A percentile compares a stretch with the other conserved stretches of the same genome.
phyloP scores from a whole-genome alignment of 2,888 invertebrate species.

The Philaethria dido region DNA sequence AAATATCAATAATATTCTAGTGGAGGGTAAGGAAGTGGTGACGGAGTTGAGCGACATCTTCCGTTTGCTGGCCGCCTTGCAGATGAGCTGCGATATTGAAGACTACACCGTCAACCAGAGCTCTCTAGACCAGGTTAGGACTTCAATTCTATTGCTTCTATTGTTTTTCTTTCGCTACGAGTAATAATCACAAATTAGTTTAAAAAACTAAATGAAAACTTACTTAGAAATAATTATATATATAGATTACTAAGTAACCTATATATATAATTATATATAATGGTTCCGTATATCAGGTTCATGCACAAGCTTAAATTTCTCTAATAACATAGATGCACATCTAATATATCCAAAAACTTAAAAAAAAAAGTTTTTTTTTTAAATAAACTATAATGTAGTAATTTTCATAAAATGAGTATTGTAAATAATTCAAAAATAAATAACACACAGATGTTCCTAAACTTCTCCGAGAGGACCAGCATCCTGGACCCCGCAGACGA shows the following conservation, averaged over 20 bases:
- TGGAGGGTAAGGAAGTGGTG: slow-evolving; percentile 62
- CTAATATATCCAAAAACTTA: too few relatives aligned
- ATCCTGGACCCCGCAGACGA: slow-evolving; percentile 52
- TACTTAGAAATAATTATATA: too few relatives aligned
- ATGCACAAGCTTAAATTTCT: too few relatives aligned
- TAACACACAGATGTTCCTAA: slow-evolving; percentile 71
- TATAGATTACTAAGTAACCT: too few relatives aligned
- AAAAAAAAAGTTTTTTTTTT: too few relatives aligned
- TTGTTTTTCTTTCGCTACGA: background rate
- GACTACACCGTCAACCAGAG: slow-evolving; percentile 85
- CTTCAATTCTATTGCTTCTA: background rate
- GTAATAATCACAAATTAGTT: too few relatives aligned
- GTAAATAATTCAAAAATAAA: background rate
- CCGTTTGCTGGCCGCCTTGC: slow-evolving; percentile 74
- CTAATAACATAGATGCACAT: too few relatives aligned
- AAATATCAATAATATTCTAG: slow-evolving; percentile 50
- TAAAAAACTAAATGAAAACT: too few relatives aligned
- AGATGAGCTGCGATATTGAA: slow-evolving; percentile 73
- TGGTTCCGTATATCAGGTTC: too few relatives aligned
- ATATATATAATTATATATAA: too few relatives aligned
- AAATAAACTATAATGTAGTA: too few relatives aligned
- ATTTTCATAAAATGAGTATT: too few relatives aligned
- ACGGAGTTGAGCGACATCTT: slow-evolving; percentile 78
- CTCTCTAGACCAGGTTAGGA: slow-evolving; percentile 82
- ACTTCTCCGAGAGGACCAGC: slow-evolving; percentile 53